Percentiles rank a stretch among this genome's conserved stretches.
These are phyloP conservation scores for Epistrophe eligans DNA, from an alignment of 2,888 invertebrate species.

Conservation along the genomic window DNA sequence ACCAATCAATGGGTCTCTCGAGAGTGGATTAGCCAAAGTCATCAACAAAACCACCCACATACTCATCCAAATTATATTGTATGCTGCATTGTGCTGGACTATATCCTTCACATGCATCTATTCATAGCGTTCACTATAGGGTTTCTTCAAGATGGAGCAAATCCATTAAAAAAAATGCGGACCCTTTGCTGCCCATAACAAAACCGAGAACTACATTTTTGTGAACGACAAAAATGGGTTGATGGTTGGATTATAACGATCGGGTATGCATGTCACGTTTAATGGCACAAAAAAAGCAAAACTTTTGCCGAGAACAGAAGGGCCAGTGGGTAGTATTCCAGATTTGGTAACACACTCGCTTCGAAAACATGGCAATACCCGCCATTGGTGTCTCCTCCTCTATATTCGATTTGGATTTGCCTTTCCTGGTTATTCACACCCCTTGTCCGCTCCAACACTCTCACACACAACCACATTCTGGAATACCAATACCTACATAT, in stretches of 20 bases:
- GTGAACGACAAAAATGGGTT: conserved; percentile 65
- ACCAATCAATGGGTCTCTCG: conserved; percentile 70
- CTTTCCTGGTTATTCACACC: conserved; percentile 21
- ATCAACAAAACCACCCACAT: conserved; percentile 33
- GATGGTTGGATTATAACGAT: conserved; percentile 55
- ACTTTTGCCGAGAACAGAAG: conserved; percentile 24
- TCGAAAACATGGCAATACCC: conserved; percentile 19
- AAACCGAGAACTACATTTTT: conserved; percentile 70
- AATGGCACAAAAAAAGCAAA: conserved; percentile 67
- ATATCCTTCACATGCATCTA: conserved; percentile 50
- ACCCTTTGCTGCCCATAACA: conserved; percentile 43
- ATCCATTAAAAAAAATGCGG: conserved; percentile 43
- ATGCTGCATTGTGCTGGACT: conserved; percentile 46
- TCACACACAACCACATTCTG: conserved; percentile 9
- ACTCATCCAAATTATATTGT: conserved; percentile 33
- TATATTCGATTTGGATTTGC: conserved; percentile 17
- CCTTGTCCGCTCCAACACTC: background rate
- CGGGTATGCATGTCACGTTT: conserved; percentile 72
- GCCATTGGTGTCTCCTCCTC: conserved; percentile 60
- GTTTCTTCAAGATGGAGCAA: conserved; percentile 44
- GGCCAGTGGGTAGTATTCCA: conserved; percentile 9
- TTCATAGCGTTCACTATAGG: conserved; percentile 46
- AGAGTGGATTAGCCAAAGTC: conserved; percentile 64
- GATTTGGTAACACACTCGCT: conserved; percentile 53
- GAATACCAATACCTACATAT: conserved; percentile 4